Percentiles rank a stretch among this genome's conserved stretches.
These are phyloP conservation scores for Pseudolaguvia tuberculata DNA, from an alignment of 2,113 vertebrate species.

Conservation along the genomic window DNA sequence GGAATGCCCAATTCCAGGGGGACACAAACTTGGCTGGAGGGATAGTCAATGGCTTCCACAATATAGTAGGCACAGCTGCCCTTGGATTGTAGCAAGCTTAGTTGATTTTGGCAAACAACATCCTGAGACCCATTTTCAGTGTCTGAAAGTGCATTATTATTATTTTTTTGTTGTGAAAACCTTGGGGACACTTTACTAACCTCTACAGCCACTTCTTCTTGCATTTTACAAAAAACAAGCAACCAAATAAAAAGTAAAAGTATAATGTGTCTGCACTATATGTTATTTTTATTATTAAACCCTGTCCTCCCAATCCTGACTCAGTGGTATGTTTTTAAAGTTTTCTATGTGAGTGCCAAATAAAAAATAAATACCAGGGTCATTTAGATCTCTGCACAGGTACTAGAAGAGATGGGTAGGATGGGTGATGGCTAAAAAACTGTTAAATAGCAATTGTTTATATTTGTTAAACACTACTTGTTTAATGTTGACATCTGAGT, in stretches of 20 bases:
- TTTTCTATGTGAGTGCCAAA: conserved; percentile 60
- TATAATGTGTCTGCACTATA: conserved; percentile 70
- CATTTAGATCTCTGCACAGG: conserved; percentile 67
- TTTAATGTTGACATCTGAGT: conserved; percentile 70
- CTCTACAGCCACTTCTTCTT: conserved; percentile 25
- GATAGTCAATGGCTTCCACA: conserved; percentile 54
- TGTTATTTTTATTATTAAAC: conserved; percentile 38
- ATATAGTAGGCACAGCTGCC: conserved; percentile 59
- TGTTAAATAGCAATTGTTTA: conserved; percentile 52
- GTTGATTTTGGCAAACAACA: conserved; percentile 57
- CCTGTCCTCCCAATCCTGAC: conserved; percentile 25
- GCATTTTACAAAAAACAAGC: conserved; percentile 58
- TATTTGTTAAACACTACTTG: conserved; percentile 71
- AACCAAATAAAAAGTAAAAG: conserved; percentile 70
- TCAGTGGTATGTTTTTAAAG: conserved; percentile 27
- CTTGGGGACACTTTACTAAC: conserved; percentile 63
- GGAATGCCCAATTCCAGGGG: conserved; percentile 60
- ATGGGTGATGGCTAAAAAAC: conserved; percentile 9
- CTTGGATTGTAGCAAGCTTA: conserved; percentile 62
- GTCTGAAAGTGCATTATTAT: conserved; percentile 62
- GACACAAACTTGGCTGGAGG: conserved; percentile 67
- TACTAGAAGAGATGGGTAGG: conserved; percentile 53
- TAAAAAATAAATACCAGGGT: conserved; percentile 65
- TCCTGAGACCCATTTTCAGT: conserved; percentile 64
- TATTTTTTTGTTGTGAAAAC: conserved; percentile 70